Evolutionary conservation across 1,140 invertebrate species (phyloP), one percentile per base, ranked within the genome.

Genomic region (Drosophila miranda): DNA sequence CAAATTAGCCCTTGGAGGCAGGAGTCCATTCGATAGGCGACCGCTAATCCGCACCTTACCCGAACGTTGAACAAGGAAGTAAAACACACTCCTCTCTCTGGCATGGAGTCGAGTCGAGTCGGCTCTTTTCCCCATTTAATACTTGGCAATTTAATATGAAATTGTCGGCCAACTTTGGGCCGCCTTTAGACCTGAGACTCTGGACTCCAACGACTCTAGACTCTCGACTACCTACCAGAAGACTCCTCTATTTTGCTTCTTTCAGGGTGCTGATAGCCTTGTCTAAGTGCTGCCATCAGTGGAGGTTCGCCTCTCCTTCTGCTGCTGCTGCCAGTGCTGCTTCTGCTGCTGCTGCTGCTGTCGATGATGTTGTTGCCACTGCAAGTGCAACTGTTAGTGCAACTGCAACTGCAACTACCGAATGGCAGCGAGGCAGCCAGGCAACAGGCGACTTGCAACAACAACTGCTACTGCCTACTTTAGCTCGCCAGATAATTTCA

Each of bases 141-240:
- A 72, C 82, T 87, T 75, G 83, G 82, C 82, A 87, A 87, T 87
- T 87, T 87, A 87, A 87, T 87, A 87, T 78, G 75, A 87, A 87
- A 87, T 86, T 86, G 81, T 87, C 87, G 81, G 81, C 82, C 81
- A 86, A 84, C 80, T 84, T 77, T 38, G 34, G 34, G 34, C 34
- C 34, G 34, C 34, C 34, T 38, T 38, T 38, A 5, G 11, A 13
- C 34, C 34, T 11, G 4, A 38, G 34, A 38, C 34, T 5, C 11
- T 71, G 61, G 70, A 30, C 70, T 76, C 49, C 63, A 43, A 23
- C 38, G n/a, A 38, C 50, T 52, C 50, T 38, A 30, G 54, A 72
- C 28, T 52, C 28, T 52, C 2, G 54, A 72, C 56, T 60, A 38
- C 28, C 26, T 26, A 46, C 44, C 46, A 54, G 19, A 23, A 62